These are phyloP conservation scores for Netta rufina DNA, from an alignment of 2,797 vertebrate species.

Conservation along the genomic window DNA sequence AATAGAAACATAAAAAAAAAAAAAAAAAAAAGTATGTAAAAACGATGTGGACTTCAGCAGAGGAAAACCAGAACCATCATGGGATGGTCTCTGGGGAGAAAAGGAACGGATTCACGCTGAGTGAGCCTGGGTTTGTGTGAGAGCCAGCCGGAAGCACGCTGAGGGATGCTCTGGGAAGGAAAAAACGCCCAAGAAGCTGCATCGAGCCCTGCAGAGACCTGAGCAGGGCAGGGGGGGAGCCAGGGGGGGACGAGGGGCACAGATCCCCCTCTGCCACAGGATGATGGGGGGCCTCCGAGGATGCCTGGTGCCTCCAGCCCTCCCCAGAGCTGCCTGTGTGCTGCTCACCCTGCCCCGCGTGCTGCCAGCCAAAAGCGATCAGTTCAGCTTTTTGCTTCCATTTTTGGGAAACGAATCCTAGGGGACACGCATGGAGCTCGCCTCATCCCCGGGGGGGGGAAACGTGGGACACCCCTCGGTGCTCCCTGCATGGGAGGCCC, in stretches of 20 bases:
- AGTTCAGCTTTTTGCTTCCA: constrained; percentile 35
- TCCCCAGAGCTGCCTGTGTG: not conserved
- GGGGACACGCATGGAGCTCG: not conserved
- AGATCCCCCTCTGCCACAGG: not conserved
- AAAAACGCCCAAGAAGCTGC: not conserved
- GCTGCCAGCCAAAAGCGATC: constrained; percentile 55
- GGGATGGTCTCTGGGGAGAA: not conserved
- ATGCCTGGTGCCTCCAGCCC: not conserved
- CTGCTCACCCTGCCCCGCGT: not conserved
- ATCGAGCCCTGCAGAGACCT: too few relatives aligned
- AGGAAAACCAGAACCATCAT: not conserved
- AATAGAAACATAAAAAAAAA: not conserved
- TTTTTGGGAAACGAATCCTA: constrained; percentile 58
- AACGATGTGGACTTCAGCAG: not conserved
- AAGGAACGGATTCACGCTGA: not conserved
- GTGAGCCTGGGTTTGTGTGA: not conserved
- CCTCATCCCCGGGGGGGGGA: not conserved
- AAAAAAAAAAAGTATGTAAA: not conserved
- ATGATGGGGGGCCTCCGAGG: not conserved
- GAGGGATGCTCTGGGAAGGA: not conserved
- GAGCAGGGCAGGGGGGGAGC: not conserved
- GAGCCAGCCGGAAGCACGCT: not conserved
- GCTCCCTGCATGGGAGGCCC: not conserved
- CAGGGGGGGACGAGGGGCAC: rapidly evolving
- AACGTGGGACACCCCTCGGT: not conserved